Evolutionary conservation across 2,888 invertebrate species (phyloP), one percentile per base, ranked within the genome.

Genomic region (Azorinus chamasolen): DNA sequence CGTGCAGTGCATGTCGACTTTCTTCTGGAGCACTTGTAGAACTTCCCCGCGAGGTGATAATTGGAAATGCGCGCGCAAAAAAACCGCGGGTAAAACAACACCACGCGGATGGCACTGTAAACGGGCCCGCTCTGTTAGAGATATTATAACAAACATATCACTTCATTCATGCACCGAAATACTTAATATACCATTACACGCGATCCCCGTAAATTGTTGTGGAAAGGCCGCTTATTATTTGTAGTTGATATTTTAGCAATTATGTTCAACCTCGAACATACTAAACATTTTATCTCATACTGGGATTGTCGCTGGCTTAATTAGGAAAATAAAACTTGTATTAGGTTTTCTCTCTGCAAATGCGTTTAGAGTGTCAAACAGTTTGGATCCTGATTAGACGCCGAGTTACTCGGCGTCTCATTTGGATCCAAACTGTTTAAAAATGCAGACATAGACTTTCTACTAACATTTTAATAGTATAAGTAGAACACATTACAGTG

Each of bases 181-280:
- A 62, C 65, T 76, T 76, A 65, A 62, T 80, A 66, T 69, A 69
- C 74, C 43, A 71, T 73, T 73, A 68, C 75, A 69, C 59, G 61
- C 71, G 68, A 64, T 61, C 43, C 53, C 24, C 14, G 53, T 45
- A 54, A 59, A 72, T 65, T 65, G 54, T 39, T 24, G 54, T 32
- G 50, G 58, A 58, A 71, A 71, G 55, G 43, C 24, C 39, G 25
- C 48, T 37, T 46, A 61, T 61, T 59, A 62, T 61, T n/a, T 41
- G 61, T 53, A 59, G 50, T 43, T 61, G 65, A 65, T 72, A 65
- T 54, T 32, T 32, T 41, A 45, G 45, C 65, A 65, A 65, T 65
- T 65, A 72, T 59, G 45, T 71, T 24, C 20, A 39, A 58, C 22
- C 50, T 10, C 24, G 14, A 25, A 18, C 14, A 51, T 41, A 41